phyloP scores from a whole-genome alignment of 2,113 vertebrate genomes.

The Candoia aspera region DNA sequence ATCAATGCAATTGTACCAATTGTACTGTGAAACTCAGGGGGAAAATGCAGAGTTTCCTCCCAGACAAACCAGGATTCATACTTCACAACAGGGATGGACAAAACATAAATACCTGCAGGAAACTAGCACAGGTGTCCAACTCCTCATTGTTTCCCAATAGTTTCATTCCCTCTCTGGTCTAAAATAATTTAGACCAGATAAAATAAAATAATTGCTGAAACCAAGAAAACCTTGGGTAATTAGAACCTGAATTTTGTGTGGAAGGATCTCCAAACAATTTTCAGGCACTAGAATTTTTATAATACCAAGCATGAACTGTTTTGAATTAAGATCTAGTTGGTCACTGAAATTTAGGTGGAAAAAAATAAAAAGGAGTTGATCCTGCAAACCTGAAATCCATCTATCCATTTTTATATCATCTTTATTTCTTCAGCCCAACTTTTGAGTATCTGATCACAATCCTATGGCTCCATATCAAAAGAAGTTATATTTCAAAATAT shows the following conservation, averaged over 20 bases:
- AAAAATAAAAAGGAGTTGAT: background rate
- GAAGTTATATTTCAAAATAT: background rate
- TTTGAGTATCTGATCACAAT: background rate
- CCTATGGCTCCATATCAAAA: constrained; percentile 3
- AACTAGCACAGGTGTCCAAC: background rate
- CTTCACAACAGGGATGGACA: background rate
- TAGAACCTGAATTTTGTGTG: background rate
- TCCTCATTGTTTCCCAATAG: background rate
- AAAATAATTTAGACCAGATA: background rate
- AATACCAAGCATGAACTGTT: background rate
- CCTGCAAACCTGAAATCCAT: background rate
- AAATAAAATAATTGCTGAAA: background rate
- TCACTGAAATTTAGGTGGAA: background rate
- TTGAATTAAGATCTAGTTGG: background rate
- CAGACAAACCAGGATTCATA: background rate
- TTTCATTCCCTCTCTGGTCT: background rate
- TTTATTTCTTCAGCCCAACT: background rate
- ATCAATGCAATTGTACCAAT: background rate
- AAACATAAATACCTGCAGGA: background rate
- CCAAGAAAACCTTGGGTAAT: background rate
- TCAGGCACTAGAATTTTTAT: background rate
- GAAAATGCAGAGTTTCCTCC: background rate
- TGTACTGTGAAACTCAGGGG: background rate
- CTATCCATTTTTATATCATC: background rate
- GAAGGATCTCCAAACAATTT: background rate